These are phyloP conservation scores for Polymixis lichenea DNA, from an alignment of 2,888 invertebrate species.

Conservation along the genomic window DNA sequence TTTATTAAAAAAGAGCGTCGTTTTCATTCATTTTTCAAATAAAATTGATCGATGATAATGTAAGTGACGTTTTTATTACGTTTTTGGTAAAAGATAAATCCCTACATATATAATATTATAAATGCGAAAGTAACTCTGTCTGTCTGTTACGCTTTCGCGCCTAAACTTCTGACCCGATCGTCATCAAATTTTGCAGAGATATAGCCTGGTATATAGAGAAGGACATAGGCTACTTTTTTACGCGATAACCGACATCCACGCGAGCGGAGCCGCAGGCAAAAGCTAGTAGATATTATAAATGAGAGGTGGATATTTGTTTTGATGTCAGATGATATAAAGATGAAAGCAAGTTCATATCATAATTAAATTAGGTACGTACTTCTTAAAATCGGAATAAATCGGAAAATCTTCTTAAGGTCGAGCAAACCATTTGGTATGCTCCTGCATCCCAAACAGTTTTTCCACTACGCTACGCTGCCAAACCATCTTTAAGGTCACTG, in stretches of 20 bases:
- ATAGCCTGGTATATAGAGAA: too few species aligned
- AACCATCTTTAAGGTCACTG: neutral
- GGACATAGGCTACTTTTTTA: too few species aligned
- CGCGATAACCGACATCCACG: too few species aligned
- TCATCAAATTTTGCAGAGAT: too few species aligned
- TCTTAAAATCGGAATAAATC: neutral
- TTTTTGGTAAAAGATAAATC: constrained; percentile 7
- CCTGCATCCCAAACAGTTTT: neutral
- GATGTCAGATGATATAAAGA: neutral
- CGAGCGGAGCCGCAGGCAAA: too few species aligned
- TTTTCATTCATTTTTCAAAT: constrained; percentile 23
- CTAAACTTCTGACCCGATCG: too few species aligned
- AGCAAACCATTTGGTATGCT: neutral
- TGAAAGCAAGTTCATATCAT: neutral
- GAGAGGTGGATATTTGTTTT: neutral
- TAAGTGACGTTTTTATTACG: constrained; percentile 39
- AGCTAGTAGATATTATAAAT: neutral
- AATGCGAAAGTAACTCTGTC: too few species aligned
- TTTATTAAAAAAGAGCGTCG: constrained; percentile 34
- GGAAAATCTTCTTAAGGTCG: too few species aligned
- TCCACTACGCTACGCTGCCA: neutral
- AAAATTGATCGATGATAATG: constrained; percentile 42
- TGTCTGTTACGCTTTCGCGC: too few species aligned
- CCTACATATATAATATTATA: too few species aligned
- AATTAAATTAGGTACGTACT: neutral